A percentile compares a stretch with the other conserved stretches of the same genome.
These are phyloP conservation scores for Sebastes oblongus DNA, from an alignment of 2,797 vertebrate species.

Conservation along the genomic window DNA sequence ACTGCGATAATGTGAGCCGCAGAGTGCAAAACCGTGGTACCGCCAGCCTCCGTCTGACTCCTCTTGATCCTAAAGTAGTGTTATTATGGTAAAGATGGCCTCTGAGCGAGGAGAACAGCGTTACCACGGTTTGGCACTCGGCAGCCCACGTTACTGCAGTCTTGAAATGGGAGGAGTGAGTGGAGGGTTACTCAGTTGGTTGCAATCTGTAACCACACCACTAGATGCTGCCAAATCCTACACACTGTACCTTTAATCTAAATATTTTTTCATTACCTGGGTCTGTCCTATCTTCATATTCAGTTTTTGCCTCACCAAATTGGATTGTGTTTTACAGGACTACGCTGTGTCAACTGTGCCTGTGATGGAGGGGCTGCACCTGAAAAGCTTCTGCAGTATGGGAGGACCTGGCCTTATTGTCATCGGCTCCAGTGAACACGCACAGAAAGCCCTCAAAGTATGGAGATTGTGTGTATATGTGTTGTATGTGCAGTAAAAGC, in stretches of 20 bases:
- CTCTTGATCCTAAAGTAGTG: too few species aligned
- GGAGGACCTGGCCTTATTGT: slow-evolving; percentile 94
- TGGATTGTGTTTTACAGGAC: slow-evolving; percentile 83
- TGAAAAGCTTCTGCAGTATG: slow-evolving; percentile 99
- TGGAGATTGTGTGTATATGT: slow-evolving; percentile 24
- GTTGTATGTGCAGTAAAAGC: background rate
- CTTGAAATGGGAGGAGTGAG: too few species aligned
- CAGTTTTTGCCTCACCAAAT: background rate
- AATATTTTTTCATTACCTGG: background rate
- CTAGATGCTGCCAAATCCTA: too few species aligned
- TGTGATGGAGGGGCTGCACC: slow-evolving; percentile 87
- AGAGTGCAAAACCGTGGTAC: too few species aligned
- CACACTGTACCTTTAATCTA: background rate
- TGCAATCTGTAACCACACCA: too few species aligned
- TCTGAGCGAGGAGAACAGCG: too few species aligned
- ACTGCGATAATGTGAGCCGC: too few species aligned
- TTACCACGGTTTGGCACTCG: too few species aligned
- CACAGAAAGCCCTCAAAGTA: slow-evolving; percentile 97
- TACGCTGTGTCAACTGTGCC: slow-evolving; percentile 97
- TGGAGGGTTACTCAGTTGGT: too few species aligned
- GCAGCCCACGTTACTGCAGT: too few species aligned
- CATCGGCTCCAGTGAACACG: slow-evolving; percentile 93
- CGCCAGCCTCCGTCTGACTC: too few species aligned
- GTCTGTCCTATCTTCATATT: background rate
- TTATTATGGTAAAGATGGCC: too few species aligned